phyloP scores from a whole-genome alignment of 2,797 vertebrate species.

The Gastrophryne carolinensis region DNA sequence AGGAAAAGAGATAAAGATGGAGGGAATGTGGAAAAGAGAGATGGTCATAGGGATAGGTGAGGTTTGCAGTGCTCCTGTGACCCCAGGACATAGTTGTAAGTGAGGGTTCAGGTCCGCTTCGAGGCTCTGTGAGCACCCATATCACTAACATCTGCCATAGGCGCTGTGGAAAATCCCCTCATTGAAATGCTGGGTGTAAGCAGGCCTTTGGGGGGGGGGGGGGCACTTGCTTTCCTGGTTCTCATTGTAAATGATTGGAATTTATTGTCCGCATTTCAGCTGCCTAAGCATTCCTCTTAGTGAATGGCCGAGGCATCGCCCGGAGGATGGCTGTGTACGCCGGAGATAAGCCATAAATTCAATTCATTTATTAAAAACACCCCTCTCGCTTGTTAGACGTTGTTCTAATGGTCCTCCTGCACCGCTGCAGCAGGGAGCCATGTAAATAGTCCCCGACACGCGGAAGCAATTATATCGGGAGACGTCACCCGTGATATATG shows the following conservation, averaged over 20 bases:
- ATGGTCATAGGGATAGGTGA: no score
- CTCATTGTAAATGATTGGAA: conserved; percentile 29
- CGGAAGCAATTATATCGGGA: not conserved
- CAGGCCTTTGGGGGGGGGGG: no score
- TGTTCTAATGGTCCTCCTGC: not conserved
- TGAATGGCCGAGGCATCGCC: conserved; percentile 2
- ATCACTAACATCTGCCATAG: no score
- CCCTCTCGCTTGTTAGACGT: not conserved
- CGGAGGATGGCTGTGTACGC: not conserved
- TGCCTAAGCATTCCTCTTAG: conserved; percentile 19
- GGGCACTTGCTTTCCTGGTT: not conserved
- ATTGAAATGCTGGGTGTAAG: not conserved
- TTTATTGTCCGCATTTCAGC: conserved; percentile 41
- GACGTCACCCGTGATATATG: not conserved
- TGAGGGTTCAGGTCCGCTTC: no score
- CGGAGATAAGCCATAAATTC: conserved; percentile 24
- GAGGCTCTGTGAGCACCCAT: no score
- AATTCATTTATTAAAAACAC: conserved; percentile 20
- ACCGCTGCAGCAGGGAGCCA: not conserved
- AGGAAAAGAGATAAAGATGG: no score
- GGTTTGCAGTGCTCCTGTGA: no score
- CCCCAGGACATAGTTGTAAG: no score
- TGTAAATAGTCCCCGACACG: not conserved
- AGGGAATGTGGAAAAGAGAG: no score
- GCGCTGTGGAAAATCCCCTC: not conserved